phyloP scores from a whole-genome alignment of 1,140 invertebrate species.

The Maniola jurtina region DNA sequence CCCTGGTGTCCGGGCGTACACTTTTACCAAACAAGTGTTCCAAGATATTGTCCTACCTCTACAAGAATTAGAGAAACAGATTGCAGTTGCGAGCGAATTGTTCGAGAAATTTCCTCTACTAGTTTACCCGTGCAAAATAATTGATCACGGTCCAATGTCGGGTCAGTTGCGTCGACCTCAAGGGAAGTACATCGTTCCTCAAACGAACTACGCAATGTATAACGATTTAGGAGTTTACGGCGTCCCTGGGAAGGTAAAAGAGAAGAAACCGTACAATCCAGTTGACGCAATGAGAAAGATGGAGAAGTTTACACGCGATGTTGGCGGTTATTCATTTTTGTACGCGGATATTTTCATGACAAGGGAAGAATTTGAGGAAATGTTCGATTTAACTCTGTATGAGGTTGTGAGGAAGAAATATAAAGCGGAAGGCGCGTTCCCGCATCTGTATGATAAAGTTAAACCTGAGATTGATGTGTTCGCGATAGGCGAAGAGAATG shows the following conservation, averaged over 20 bases:
- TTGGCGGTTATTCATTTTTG: slow-evolving; percentile 84
- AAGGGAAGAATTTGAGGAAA: slow-evolving; percentile 87
- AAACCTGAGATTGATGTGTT: slow-evolving; percentile 86
- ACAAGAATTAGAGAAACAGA: slow-evolving; percentile 81
- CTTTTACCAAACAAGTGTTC: slow-evolving; percentile 89
- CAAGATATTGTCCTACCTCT: slow-evolving; percentile 92
- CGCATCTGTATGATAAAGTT: slow-evolving; percentile 91
- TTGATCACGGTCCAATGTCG: slow-evolving; percentile 85
- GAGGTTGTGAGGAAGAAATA: slow-evolving; percentile 83
- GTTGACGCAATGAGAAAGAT: slow-evolving; percentile 73
- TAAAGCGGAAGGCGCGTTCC: slow-evolving; percentile 85
- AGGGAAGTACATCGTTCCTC: slow-evolving; percentile 82
- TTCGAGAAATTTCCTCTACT: slow-evolving; percentile 89
- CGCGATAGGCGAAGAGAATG: slow-evolving; percentile 79
- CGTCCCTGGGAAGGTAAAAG: slow-evolving; percentile 82
- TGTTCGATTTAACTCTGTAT: slow-evolving; percentile 91
- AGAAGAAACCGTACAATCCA: slow-evolving; percentile 80
- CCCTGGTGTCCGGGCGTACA: slow-evolving; percentile 86
- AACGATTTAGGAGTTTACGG: slow-evolving; percentile 91
- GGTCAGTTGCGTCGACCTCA: slow-evolving; percentile 80
- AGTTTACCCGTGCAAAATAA: slow-evolving; percentile 89
- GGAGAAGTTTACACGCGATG: slow-evolving; percentile 80
- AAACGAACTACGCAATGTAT: slow-evolving; percentile 82
- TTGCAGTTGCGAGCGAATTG: slow-evolving; percentile 83
- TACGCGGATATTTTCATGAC: slow-evolving; percentile 90